These are phyloP conservation scores for Gadopsis marmoratus DNA, from an alignment of 2,797 vertebrate species.

Conservation along the genomic window DNA sequence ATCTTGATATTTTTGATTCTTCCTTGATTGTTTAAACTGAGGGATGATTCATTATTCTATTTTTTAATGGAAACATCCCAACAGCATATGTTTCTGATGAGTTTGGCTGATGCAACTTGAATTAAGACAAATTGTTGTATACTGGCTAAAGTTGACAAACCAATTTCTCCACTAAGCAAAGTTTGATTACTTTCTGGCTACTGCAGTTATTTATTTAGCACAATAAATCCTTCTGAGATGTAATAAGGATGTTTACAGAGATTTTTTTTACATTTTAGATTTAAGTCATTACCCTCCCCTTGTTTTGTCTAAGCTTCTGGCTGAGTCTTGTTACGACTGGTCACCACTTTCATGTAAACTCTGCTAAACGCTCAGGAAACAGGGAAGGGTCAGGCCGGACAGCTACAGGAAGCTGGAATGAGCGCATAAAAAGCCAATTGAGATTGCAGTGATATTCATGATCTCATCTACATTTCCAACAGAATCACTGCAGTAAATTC, in stretches of 20 bases:
- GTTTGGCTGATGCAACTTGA: constrained; percentile 9
- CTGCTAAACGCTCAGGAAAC: constrained; percentile 34
- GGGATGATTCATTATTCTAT: not conserved
- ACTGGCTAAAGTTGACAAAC: not conserved
- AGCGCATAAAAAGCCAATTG: constrained; percentile 14
- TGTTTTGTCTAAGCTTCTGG: not conserved
- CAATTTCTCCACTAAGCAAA: not conserved
- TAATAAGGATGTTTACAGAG: not conserved
- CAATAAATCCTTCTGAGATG: not conserved
- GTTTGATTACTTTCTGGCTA: not conserved
- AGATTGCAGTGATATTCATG: constrained; percentile 34
- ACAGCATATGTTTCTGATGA: constrained; percentile 1
- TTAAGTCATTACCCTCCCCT: not conserved
- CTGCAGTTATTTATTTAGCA: not conserved
- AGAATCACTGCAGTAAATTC: not conserved
- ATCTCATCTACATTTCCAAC: not conserved
- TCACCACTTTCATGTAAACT: constrained; percentile 15
- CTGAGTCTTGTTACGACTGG: not conserved
- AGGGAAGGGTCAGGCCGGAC: constrained; percentile 13
- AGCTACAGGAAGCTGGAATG: constrained; percentile 32
- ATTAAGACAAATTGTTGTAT: not conserved
- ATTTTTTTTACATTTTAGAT: not conserved
- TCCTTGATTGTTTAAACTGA: not conserved
- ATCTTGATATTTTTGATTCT: not conserved
- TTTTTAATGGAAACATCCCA: not conserved